These are phyloP conservation scores for Darevskia nairensis DNA, from an alignment of 2,797 vertebrate genomes.

Conservation along the genomic window DNA sequence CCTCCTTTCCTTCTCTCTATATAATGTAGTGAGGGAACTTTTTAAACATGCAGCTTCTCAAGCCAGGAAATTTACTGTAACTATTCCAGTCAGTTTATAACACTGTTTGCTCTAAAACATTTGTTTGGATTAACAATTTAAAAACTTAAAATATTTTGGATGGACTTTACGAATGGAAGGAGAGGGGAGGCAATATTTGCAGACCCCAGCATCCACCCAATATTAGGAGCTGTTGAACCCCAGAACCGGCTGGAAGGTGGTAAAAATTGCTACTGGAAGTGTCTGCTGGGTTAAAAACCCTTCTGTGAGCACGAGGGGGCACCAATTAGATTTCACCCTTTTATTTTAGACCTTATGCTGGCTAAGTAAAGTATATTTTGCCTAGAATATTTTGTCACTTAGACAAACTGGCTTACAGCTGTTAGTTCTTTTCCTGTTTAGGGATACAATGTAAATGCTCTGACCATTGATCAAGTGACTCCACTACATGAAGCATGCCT, in stretches of 20 bases:
- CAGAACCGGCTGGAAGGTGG: background rate
- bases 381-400: background rate
- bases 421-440: conserved; percentile 65
- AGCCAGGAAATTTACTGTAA: background rate
- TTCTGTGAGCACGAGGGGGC: background rate
- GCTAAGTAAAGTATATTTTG: background rate
- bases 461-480: conserved; percentile 94
- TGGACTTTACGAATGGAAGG: background rate
- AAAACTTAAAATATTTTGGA: background rate
- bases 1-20: background rate
- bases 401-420: conserved; percentile 10
- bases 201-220: background rate
- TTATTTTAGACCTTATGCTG: background rate
- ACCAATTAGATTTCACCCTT: background rate
- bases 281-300: background rate
- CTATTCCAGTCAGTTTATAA: background rate
- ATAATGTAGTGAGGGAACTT: background rate
- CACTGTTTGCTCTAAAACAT: background rate
- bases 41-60: background rate
- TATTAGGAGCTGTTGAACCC: background rate
- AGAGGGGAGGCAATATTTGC: background rate
- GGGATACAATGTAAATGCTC: conserved; percentile 93
- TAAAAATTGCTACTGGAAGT: background rate
- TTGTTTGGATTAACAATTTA: background rate
- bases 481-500: conserved; percentile 95